Conservation (phyloP, 2,797 vertebrate species). For the Natrix natrix region DNA sequence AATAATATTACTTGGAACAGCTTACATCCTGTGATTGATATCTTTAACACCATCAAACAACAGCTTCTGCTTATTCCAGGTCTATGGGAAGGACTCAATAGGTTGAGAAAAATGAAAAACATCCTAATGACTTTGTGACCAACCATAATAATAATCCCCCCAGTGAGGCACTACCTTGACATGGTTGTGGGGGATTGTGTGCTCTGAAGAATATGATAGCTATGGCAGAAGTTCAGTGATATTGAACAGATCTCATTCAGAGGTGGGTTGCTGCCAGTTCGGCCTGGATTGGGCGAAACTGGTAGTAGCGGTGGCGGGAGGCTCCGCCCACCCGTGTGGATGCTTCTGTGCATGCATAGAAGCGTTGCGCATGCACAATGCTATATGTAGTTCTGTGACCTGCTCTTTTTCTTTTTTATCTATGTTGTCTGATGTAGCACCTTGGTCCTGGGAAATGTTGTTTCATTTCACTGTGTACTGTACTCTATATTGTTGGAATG, state of each 20-base stretch:
- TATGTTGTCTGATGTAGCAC: too few relatives aligned
- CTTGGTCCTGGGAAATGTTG: too few relatives aligned
- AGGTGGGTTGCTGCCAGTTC: too few relatives aligned
- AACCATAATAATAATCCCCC: not conserved
- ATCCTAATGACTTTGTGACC: not conserved
- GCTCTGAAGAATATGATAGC: not conserved
- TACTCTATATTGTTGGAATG: too few relatives aligned
- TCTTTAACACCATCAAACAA: not conserved
- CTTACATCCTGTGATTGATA: not conserved
- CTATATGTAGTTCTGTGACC: too few relatives aligned
- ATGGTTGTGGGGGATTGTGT: not conserved
- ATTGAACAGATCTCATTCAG: not conserved
- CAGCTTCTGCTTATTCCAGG: not conserved
- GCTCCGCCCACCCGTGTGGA: too few relatives aligned
- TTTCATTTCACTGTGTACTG: too few relatives aligned
- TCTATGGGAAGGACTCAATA: not conserved
- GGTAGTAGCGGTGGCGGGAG: too few relatives aligned
- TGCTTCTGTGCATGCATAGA: too few relatives aligned
- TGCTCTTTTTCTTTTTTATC: too few relatives aligned
- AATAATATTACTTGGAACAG: not conserved
- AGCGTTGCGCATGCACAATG: too few relatives aligned
- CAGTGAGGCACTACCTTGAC: not conserved
- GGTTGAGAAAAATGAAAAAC: not conserved
- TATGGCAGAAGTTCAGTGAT: not conserved
- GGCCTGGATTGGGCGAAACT: too few relatives aligned